A percentile compares a stretch with the other conserved stretches of the same genome.
These are phyloP conservation scores for Pangasius macronema DNA, from an alignment of 2,797 vertebrate genomes.

Conservation along the genomic window DNA sequence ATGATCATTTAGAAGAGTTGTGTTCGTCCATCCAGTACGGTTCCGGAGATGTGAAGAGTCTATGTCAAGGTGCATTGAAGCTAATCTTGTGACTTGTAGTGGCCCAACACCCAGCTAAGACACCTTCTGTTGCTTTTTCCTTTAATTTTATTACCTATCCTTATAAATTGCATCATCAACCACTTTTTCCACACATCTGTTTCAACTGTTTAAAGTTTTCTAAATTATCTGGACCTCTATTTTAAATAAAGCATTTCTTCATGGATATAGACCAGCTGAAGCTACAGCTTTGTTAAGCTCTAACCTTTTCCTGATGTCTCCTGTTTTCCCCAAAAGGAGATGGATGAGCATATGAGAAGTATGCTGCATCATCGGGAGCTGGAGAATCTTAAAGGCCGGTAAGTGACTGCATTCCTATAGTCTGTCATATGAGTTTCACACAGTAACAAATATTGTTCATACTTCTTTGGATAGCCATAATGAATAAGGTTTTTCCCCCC, in stretches of 20 bases:
- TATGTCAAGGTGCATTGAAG: background rate
- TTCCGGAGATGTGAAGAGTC: background rate
- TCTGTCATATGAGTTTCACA: background rate
- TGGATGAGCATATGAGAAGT: slow-evolving; percentile 95
- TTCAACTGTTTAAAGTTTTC: background rate
- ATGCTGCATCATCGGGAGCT: slow-evolving; percentile 98
- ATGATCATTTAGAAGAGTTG: background rate
- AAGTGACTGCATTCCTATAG: slow-evolving; percentile 58
- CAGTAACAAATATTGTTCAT: background rate
- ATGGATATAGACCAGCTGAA: background rate
- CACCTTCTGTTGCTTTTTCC: background rate
- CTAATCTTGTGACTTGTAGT: background rate
- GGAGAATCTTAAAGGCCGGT: slow-evolving; percentile 97
- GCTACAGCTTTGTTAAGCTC: background rate
- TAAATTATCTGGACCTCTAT: background rate
- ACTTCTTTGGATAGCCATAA: background rate
- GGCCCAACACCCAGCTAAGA: background rate
- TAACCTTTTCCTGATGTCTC: background rate
- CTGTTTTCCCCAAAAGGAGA: slow-evolving; percentile 78
- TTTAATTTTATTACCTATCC: background rate
- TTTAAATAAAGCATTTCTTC: background rate
- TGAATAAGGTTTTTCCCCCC: background rate
- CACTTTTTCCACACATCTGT: background rate
- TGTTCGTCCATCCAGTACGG: background rate
- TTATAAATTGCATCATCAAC: background rate